Percentiles rank a stretch among this genome's conserved stretches.
Evolutionary conservation across 2,797 vertebrate species (phyloP).

Genomic region (Monodelphis domestica): DNA sequence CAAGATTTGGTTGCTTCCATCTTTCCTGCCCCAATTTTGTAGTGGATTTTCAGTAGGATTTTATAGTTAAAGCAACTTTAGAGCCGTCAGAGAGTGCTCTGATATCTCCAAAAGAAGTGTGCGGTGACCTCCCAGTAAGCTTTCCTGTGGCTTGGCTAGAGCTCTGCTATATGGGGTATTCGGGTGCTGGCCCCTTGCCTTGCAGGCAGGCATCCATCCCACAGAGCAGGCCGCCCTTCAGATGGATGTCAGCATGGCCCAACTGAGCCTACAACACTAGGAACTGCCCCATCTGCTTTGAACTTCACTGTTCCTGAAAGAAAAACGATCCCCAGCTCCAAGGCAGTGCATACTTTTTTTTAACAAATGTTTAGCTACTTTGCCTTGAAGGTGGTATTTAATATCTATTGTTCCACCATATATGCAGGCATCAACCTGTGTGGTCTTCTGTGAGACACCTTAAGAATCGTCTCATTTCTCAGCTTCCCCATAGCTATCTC

Average conservation of each 20-base stretch:
- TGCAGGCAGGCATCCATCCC: no score
- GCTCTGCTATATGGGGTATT: background rate
- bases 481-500: background rate
- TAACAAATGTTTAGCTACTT: background rate
- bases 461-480: background rate
- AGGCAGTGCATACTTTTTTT: background rate
- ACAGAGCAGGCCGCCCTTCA: background rate
- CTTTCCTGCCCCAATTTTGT: background rate
- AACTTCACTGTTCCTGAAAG: background rate
- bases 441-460: background rate
- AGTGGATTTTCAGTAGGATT: background rate
- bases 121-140: background rate
- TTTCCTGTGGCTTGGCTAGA: background rate
- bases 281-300: background rate
- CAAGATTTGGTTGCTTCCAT: background rate
- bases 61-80: background rate
- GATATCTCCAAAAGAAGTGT: background rate
- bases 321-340: background rate
- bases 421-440: constrained; percentile 2
- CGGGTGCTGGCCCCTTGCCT: constrained; percentile 2
- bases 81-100: background rate
- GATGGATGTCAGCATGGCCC: background rate
- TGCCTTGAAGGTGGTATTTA: background rate
- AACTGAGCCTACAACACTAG: constrained; percentile 23
- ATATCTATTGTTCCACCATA: background rate